Evolutionary conservation across 2,113 vertebrate species (phyloP), one percentile per base, ranked within the genome.

Genomic region (Zapornia atra): DNA sequence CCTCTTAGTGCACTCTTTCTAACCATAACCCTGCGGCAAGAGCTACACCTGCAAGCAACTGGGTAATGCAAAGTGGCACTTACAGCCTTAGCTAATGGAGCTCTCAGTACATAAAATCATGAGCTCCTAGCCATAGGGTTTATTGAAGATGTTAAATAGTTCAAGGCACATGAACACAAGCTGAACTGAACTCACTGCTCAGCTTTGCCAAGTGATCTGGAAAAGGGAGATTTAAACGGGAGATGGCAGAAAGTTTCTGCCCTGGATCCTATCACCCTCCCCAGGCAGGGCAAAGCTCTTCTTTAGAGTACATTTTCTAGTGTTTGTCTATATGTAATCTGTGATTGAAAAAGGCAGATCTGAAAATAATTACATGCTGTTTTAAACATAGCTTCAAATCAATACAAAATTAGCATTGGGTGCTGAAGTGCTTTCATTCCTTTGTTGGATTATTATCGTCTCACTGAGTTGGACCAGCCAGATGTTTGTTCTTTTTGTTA

Each of bases 21-120:
- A 86, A 63, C 38, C 71, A 88, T 46, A 96, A 84, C 70, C 42
- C 56, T 71, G 56, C 33, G 33, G 64, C 64, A 86, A 86, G 77
- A 88, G 9, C 51, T 38, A 31, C 38, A 92, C 77, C 80, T 88
- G 64, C 24, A 9, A 78, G 48, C 22, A 59, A 48, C 17, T 19
- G 78, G 26, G 34, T 88, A 80, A 79, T 87, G n/a, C 46, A 2
- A 70, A 94, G 72, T 71, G 76, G 54, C 65, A 60, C 38, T 88
- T 86, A 53, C 8, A 82, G 50, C 40, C 16, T 1, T 40, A 0
- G 3, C n/a, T 94, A 86, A 91, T 82, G 88, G 76, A 96, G 76
- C 38, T 92, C 82, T 94, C 72, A 82, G 83, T 68, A n/a, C 1
- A 15, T 90, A 68, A 97, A 94, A 82, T 29, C 20, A 84, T 83